Percentiles rank a stretch among this genome's conserved stretches.
Conservation (phyloP, 2,113 vertebrate species). For the Cyrtonyx montezumae region DNA sequence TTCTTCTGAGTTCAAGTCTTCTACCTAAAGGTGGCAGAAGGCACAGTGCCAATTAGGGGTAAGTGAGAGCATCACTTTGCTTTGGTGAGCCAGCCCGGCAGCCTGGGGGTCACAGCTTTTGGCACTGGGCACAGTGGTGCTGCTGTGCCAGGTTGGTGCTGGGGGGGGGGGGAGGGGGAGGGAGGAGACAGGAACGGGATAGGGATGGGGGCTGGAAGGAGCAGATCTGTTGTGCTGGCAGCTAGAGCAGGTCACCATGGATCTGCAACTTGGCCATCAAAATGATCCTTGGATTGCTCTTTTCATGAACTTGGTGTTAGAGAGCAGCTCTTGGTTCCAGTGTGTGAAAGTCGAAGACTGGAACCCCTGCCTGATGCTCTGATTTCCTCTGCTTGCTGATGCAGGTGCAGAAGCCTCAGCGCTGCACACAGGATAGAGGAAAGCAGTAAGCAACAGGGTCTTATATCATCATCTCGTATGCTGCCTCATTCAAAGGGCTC, state of each 20-base stretch:
- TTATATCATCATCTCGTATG: background rate
- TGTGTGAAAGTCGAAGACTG: fast-evolving
- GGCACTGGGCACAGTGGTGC: background rate
- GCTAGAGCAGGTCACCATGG: background rate
- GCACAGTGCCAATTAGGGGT: no score
- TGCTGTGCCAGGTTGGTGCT: background rate
- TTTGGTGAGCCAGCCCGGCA: background rate
- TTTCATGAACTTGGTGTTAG: background rate
- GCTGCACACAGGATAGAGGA: background rate
- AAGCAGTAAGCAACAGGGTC: background rate
- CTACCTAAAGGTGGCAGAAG: background rate
- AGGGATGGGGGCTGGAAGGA: background rate
- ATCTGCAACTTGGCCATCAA: background rate
- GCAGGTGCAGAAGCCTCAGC: background rate
- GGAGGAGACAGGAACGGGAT: no score
- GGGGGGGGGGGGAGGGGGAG: no score
- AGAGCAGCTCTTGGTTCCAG: background rate
- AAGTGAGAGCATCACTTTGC: background rate
- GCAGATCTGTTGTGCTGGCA: background rate
- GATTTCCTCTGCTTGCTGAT: background rate
- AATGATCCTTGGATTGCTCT: background rate
- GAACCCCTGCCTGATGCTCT: background rate
- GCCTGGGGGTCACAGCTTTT: fast-evolving
- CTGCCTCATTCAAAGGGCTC: background rate
- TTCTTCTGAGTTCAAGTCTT: background rate